These are phyloP conservation scores for Slavum lentiscoides DNA, from an alignment of 2,888 invertebrate genomes.

Conservation along the genomic window DNA sequence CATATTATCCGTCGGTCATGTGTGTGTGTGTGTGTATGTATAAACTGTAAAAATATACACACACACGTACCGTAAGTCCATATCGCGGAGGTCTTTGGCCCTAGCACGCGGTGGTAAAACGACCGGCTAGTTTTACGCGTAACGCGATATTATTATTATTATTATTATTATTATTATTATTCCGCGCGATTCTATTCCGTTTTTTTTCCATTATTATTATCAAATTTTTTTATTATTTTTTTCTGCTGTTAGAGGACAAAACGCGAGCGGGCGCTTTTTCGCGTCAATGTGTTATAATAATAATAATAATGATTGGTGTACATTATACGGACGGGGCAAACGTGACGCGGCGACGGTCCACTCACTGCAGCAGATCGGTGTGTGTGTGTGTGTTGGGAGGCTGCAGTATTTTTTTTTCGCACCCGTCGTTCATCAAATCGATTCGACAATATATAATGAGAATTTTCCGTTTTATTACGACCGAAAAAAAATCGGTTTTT, in stretches of 20 bases:
- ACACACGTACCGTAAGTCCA: slow-evolving; percentile 26
- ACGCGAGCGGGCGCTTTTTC: slow-evolving; percentile 9
- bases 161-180: slow-evolving; percentile 9
- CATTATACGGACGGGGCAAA: not conserved
- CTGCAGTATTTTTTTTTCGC: not conserved
- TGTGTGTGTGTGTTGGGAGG: too few species aligned
- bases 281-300: not conserved
- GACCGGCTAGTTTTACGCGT: slow-evolving; percentile 30
- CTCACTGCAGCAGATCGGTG: too few species aligned
- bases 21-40: not conserved
- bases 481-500: not conserved
- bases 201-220: slow-evolving; percentile 8
- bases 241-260: not conserved
- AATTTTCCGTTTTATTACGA: not conserved
- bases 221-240: not conserved
- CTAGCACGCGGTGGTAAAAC: slow-evolving; percentile 22
- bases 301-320: too few species aligned
- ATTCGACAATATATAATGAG: not conserved
- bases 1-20: slow-evolving; percentile 30
- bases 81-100: slow-evolving; percentile 41
- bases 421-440: too few species aligned
- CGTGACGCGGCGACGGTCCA: not conserved
- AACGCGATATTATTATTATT: not conserved
- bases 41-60: slow-evolving; percentile 28
- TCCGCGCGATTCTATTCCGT: slow-evolving; percentile 7